Evolutionary conservation across 2,888 invertebrate species (phyloP).

Genomic region (Orchestes rusci): DNA sequence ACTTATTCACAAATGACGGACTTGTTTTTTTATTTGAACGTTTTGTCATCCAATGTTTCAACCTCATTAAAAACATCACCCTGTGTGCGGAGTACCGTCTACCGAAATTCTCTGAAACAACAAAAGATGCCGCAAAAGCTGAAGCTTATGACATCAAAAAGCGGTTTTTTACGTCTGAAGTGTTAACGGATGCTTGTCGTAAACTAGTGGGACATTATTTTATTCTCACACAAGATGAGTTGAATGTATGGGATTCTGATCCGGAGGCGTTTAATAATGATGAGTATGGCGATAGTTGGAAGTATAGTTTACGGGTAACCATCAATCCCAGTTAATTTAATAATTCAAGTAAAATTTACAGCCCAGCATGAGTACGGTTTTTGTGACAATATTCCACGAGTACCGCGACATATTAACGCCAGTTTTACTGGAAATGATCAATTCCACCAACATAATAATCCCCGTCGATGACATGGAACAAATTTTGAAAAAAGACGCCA

Average conservation of each 20-base stretch:
- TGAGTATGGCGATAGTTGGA: conserved; percentile 90
- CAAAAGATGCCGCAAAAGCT: no score
- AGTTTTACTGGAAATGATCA: conserved; percentile 64
- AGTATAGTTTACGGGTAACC: conserved; percentile 76
- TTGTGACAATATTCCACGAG: conserved; percentile 75
- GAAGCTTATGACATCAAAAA: conserved; percentile 64
- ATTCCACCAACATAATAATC: conserved; percentile 58
- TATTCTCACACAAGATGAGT: conserved; percentile 72
- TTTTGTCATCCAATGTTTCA: conserved; percentile 85
- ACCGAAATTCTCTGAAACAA: no score
- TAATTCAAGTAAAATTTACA: conserved; percentile 45
- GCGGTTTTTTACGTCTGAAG: conserved; percentile 69
- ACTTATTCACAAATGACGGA: conserved; percentile 80
- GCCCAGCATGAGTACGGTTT: conserved; percentile 85
- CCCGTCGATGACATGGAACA: conserved; percentile 66
- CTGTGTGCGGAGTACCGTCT: conserved; percentile 64
- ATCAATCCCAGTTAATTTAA: neutral
- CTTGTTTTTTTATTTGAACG: conserved; percentile 70
- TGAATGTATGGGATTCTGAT: conserved; percentile 82
- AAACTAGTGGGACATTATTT: conserved; percentile 85
- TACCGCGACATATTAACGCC: conserved; percentile 66
- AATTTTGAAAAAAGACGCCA: conserved; percentile 84
- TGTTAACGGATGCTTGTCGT: conserved; percentile 73
- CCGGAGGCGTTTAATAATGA: conserved; percentile 87
- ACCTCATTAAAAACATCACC: conserved; percentile 79